Conservation (phyloP, 1,140 invertebrate genomes). For the Cyclargus thomasi region DNA sequence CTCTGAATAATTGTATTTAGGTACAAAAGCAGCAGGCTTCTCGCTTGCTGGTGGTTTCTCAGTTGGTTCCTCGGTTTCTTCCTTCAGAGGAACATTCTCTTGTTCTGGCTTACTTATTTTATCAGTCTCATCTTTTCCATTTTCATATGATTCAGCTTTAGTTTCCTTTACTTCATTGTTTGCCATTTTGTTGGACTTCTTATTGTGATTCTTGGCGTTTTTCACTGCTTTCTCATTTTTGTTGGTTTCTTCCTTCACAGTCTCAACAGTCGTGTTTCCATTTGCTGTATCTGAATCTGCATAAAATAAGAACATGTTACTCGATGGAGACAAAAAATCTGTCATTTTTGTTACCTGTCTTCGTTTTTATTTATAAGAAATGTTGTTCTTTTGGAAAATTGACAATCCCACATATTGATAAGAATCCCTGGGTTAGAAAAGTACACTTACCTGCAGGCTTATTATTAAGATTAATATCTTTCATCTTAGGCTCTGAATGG, state of each 20-base stretch:
- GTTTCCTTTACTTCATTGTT: conserved; percentile 41
- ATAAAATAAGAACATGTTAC: conserved; percentile 18
- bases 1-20: conserved; percentile 62
- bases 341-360: too few relatives aligned
- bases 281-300: conserved; percentile 57
- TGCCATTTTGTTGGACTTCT: conserved; percentile 51
- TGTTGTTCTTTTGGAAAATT: too few relatives aligned
- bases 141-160: conserved; percentile 57
- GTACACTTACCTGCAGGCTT: conserved; percentile 50
- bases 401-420: too few relatives aligned
- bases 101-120: conserved; percentile 55
- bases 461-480: conserved; percentile 67
- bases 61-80: conserved; percentile 27
- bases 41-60: conserved; percentile 26
- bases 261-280: conserved; percentile 51
- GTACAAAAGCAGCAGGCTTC: conserved; percentile 37
- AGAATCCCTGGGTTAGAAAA: too few relatives aligned
- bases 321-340: too few relatives aligned
- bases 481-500: conserved; percentile 60
- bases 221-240: conserved; percentile 64
- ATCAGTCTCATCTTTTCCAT: conserved; percentile 70
- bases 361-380: too few relatives aligned
- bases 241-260: conserved; percentile 55
- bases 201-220: conserved; percentile 55
- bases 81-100: conserved; percentile 35